Percentiles rank a stretch among this genome's conserved stretches.
These are phyloP conservation scores for Anoura caudifer DNA, from an alignment of 2,113 vertebrate genomes.

Conservation along the genomic window DNA sequence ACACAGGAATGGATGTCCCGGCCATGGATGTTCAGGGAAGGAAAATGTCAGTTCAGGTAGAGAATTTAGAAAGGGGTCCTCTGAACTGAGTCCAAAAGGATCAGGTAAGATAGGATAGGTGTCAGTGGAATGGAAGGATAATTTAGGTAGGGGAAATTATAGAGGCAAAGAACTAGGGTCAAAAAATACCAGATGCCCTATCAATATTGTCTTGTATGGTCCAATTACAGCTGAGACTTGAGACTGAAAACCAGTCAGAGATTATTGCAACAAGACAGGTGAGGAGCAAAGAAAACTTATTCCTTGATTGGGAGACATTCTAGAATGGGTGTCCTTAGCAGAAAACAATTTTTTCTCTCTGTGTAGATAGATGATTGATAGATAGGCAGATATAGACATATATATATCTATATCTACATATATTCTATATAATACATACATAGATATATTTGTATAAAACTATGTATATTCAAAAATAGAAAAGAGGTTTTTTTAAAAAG, in stretches of 20 bases:
- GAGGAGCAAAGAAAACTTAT: not conserved
- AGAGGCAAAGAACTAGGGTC: not conserved
- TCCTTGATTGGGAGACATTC: not conserved
- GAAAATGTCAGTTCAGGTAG: not conserved
- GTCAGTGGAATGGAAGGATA: not conserved
- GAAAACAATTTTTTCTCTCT: not conserved
- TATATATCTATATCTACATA: not conserved
- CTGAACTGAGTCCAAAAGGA: not conserved
- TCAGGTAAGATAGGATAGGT: not conserved
- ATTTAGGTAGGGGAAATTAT: not conserved
- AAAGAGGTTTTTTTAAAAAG: not conserved
- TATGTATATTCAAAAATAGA: not conserved
- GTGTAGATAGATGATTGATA: not conserved
- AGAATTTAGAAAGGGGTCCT: not conserved
- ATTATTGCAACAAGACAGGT: not conserved
- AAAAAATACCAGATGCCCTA: not conserved
- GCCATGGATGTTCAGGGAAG: not conserved
- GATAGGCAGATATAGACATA: not conserved
- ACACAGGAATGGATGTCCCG: not conserved
- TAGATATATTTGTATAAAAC: not conserved
- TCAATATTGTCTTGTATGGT: not conserved
- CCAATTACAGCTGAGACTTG: not conserved
- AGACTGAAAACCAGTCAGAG: not conserved
- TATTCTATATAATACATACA: not conserved
- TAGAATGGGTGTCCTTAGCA: not conserved